Evolutionary conservation across 1,140 invertebrate species (phyloP), one percentile per base, ranked within the genome.

Genomic region (Trypoxylus dichotomus): DNA sequence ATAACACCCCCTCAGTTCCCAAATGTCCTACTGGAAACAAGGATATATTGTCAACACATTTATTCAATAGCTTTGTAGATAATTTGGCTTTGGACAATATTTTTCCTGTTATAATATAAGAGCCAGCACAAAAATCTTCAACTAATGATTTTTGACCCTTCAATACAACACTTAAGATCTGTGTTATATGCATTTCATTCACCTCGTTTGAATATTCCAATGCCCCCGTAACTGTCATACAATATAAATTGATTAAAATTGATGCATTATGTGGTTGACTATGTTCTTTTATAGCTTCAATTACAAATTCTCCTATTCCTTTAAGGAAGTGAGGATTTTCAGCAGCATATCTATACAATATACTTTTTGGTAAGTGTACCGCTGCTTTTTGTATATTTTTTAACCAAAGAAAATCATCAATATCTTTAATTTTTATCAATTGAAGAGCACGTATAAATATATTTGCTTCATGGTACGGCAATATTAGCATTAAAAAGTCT

Each of bases 381-480:
- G 94, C 94, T 37, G 91, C 86, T 84, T 93, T 94, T 85, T 96
- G 93, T 0, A 95, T 79, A 1, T 89, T 85, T 24, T 88, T 84
- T 13, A 98, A 84, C 94, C 95, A 98, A 81, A 90, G 86, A 95
- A 95, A 98, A 77, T 91, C 91, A 68, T 91, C 90, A 41, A 84
- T 80, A 27, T 90, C 86, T 42, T 90, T 88, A 13, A 97, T 84
- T 68, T 92, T 88, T 76, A 96, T 85, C 1, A 96, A 86, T 86
- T 97, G 95, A 8, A 98, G 83, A 76, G 95, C 90, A 82, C 94
- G 89, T 0, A 94, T 90, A 88, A 99, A 99, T 74, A 94, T 93
- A 79, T 93, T 93, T 19, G 95, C 96, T 82, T 97, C 94, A 86
- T 98, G 95, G 85, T 97, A 98, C 0, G 97, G 97, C 58, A 99